phyloP scores from a whole-genome alignment of 2,113 vertebrate genomes.

The Thamnaconus septentrionalis region DNA sequence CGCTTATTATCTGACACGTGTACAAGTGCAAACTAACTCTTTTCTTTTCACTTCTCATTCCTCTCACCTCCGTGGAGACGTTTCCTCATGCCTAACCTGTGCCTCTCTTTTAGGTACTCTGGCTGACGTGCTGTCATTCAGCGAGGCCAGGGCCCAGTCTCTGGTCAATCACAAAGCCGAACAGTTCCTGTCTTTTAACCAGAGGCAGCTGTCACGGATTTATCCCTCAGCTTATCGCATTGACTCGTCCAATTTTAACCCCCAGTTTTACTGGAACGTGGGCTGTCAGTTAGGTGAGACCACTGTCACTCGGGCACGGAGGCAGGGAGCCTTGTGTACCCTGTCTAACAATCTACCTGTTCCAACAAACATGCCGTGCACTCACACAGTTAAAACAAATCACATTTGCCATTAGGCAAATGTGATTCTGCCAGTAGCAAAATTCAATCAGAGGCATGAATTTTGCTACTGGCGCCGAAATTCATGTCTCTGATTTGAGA shows the following conservation, averaged over 20 bases:
- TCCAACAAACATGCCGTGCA: neutral
- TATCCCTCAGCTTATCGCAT: conserved; percentile 97
- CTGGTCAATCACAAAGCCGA: conserved; percentile 90
- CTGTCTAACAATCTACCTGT: neutral
- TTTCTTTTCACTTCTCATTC: neutral
- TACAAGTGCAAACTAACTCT: neutral
- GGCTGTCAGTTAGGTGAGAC: conserved; percentile 91
- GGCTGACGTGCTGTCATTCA: conserved; percentile 93
- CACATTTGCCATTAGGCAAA: too few species aligned
- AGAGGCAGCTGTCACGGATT: conserved; percentile 92
- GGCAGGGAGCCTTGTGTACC: neutral
- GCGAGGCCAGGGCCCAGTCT: conserved; percentile 91
- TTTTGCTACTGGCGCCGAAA: too few species aligned
- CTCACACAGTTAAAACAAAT: too few species aligned
- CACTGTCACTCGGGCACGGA: neutral
- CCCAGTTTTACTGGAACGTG: conserved; percentile 93
- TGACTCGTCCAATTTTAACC: conserved; percentile 98
- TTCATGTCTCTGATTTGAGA: too few species aligned
- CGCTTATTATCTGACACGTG: neutral
- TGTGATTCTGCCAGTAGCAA: too few species aligned
- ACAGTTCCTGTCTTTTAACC: conserved; percentile 91
- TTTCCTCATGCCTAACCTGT: neutral
- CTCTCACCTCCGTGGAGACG: neutral
- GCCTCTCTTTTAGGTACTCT: conserved; percentile 79
- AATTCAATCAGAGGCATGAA: too few species aligned